Percentiles rank a stretch among this genome's conserved stretches.
Evolutionary conservation across 2,888 invertebrate species (phyloP).

Genomic region (Tipula helvola): DNA sequence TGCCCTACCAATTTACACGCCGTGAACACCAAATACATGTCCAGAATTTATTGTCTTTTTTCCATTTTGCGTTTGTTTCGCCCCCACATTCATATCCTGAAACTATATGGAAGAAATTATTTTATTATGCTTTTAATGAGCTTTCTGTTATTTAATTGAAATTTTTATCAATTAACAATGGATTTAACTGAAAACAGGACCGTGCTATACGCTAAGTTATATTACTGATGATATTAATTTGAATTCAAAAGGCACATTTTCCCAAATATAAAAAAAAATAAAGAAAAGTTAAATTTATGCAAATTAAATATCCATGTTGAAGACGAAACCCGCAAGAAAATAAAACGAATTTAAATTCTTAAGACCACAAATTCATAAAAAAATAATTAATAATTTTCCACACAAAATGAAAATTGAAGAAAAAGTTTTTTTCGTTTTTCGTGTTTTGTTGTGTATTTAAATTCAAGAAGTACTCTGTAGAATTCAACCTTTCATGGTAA

Average conservation of each 20-base stretch:
- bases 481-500: neutral
- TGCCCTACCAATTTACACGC: neutral
- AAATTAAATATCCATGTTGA: neutral
- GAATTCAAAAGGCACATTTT: neutral
- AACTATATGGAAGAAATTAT: neutral
- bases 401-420: neutral
- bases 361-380: neutral
- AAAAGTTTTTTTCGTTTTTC: neutral
- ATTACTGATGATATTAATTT: neutral
- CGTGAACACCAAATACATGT: neutral
- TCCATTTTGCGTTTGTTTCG: neutral
- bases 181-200: neutral
- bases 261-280: neutral
- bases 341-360: neutral
- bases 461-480: neutral
- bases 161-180: neutral
- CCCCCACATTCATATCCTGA: neutral
- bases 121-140: neutral
- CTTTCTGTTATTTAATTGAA: neutral
- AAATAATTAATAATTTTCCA: constrained; percentile 4
- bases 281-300: neutral
- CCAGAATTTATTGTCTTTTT: neutral
- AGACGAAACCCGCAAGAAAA: neutral
- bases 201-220: neutral
- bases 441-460: neutral